These are phyloP conservation scores for Anthopleura sola DNA, from an alignment of 64 coral and sea anemone species.

Conservation along the genomic window DNA sequence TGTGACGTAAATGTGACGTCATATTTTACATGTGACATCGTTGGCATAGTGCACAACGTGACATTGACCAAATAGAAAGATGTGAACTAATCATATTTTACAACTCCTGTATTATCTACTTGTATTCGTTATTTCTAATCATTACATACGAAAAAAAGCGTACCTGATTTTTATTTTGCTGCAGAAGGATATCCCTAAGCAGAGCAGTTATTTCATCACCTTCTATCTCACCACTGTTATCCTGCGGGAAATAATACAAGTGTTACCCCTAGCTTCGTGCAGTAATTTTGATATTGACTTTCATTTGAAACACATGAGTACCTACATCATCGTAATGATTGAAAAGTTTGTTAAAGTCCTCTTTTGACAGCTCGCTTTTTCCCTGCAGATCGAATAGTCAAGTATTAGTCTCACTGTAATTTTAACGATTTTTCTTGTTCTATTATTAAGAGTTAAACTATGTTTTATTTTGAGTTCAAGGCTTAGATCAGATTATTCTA, in stretches of 20 bases:
- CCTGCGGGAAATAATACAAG: background rate
- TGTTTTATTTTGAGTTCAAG: background rate
- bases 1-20: too few species aligned
- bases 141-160: background rate
- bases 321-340: background rate
- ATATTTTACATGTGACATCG: too few species aligned
- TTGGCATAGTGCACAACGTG: too few species aligned
- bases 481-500: too few species aligned
- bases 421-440: background rate
- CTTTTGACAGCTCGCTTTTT: slow-evolving; percentile 8
- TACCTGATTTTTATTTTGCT: background rate
- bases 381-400: background rate
- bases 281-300: background rate
- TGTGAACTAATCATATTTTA: too few species aligned
- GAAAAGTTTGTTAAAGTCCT: background rate
- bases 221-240: slow-evolving; percentile 12
- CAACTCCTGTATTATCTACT: too few species aligned
- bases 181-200: background rate
- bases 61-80: too few species aligned
- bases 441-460: too few species aligned
- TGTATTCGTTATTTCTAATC: too few species aligned
- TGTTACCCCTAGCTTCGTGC: background rate
- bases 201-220: slow-evolving; percentile 17
- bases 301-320: background rate
- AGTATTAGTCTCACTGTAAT: background rate